Percentiles rank a stretch among this genome's conserved stretches.
Conservation (phyloP, 1,140 invertebrate species). For the Lethrus apterus region DNA sequence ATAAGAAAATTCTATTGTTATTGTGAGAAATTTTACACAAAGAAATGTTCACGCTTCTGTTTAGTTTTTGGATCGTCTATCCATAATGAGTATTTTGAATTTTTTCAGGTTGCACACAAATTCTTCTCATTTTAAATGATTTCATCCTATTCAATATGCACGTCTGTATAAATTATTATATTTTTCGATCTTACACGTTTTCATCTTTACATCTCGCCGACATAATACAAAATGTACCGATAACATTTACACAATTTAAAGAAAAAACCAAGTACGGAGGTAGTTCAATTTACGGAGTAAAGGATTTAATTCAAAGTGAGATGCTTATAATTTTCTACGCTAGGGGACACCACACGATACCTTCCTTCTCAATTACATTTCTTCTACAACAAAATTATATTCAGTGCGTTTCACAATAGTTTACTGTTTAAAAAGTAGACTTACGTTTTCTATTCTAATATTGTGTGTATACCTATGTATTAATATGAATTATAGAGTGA, state of each 20-base stretch:
- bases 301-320: too few relatives aligned
- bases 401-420: background rate
- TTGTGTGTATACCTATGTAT: background rate
- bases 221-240: too few relatives aligned
- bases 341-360: too few relatives aligned
- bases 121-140: constrained; percentile 2
- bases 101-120: constrained; percentile 1
- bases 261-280: too few relatives aligned
- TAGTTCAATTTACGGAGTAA: too few relatives aligned
- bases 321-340: too few relatives aligned
- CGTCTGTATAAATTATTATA: too few relatives aligned
- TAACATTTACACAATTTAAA: too few relatives aligned
- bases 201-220: too few relatives aligned
- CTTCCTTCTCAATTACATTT: background rate
- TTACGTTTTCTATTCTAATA: background rate
- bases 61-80: background rate
- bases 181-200: too few relatives aligned
- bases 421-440: constrained; percentile 1
- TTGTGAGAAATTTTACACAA: background rate
- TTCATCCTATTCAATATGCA: too few relatives aligned
- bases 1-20: background rate
- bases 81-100: constrained; percentile 1
- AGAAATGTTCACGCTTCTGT: constrained; percentile 1
- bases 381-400: constrained; percentile 1
- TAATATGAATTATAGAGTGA: too few relatives aligned